phyloP scores from a whole-genome alignment of 2,797 vertebrate species.

The Morus bassanus region DNA sequence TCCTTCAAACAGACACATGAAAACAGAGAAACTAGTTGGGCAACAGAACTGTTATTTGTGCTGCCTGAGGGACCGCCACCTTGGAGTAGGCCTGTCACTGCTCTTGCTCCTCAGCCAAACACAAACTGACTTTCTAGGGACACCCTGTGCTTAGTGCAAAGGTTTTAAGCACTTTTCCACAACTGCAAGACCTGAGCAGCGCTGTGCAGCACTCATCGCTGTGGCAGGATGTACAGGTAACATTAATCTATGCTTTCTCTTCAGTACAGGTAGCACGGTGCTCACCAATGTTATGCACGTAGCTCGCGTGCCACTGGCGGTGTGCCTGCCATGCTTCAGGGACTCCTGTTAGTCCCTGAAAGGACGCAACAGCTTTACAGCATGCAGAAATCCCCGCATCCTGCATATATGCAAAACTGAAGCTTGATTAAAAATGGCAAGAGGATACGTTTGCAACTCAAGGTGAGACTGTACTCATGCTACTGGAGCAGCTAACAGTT shows the following conservation, averaged over 20 bases:
- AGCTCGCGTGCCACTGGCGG: background rate
- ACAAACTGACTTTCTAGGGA: background rate
- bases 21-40: background rate
- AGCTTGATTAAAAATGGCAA: background rate
- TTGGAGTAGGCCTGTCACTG: background rate
- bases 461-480: background rate
- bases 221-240: background rate
- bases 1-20: background rate
- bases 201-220: background rate
- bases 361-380: background rate
- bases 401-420: background rate
- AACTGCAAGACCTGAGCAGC: background rate
- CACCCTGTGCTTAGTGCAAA: background rate
- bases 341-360: background rate
- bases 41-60: background rate
- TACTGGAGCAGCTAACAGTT: background rate
- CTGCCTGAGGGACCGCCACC: background rate
- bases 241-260: background rate
- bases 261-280: background rate
- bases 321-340: accelerated
- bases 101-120: background rate
- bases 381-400: accelerated
- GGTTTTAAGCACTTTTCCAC: background rate
- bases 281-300: accelerated
- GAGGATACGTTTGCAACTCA: background rate